Conservation (phyloP, 2,888 invertebrate species). For the Acrobasis suavella region DNA sequence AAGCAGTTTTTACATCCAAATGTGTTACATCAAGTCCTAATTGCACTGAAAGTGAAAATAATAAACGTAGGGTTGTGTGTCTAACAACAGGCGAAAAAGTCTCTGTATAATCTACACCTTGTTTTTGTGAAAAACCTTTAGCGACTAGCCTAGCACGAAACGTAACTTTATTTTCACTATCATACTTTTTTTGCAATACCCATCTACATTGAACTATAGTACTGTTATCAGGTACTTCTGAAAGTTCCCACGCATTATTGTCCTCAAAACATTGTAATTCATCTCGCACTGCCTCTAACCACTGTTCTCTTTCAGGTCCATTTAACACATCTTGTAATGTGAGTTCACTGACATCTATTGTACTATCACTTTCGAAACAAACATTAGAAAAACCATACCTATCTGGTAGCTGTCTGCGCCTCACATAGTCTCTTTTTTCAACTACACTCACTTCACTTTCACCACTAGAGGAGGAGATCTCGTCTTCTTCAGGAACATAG, state of each 20-base stretch:
- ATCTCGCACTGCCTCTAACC: slow-evolving; percentile 25
- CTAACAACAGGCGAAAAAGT: slow-evolving; percentile 30
- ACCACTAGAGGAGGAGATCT: too few relatives aligned
- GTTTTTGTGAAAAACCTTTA: slow-evolving; percentile 29
- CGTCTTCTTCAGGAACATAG: too few relatives aligned
- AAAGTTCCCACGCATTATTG: slow-evolving; percentile 30
- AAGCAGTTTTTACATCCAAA: slow-evolving; percentile 29
- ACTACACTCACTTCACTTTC: too few relatives aligned
- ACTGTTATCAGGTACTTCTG: slow-evolving; percentile 9
- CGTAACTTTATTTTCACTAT: slow-evolving; percentile 24
- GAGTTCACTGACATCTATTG: too few relatives aligned
- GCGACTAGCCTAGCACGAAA: slow-evolving; percentile 30
- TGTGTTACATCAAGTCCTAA: slow-evolving; percentile 25
- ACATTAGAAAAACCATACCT: too few relatives aligned
- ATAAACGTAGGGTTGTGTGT: slow-evolving; percentile 27
- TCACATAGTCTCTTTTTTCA: too few relatives aligned
- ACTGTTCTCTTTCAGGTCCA: slow-evolving; percentile 25
- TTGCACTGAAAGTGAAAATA: slow-evolving; percentile 28
- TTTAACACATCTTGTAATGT: slow-evolving; percentile 16
- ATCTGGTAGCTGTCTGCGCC: too few relatives aligned
- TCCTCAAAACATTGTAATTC: slow-evolving; percentile 31
- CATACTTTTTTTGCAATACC: slow-evolving; percentile 27
- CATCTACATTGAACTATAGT: slow-evolving; percentile 24
- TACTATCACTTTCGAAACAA: too few relatives aligned
- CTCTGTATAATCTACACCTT: slow-evolving; percentile 27